Evolutionary conservation across 2,888 invertebrate species (phyloP).

Genomic region (Bimastos eiseni): DNA sequence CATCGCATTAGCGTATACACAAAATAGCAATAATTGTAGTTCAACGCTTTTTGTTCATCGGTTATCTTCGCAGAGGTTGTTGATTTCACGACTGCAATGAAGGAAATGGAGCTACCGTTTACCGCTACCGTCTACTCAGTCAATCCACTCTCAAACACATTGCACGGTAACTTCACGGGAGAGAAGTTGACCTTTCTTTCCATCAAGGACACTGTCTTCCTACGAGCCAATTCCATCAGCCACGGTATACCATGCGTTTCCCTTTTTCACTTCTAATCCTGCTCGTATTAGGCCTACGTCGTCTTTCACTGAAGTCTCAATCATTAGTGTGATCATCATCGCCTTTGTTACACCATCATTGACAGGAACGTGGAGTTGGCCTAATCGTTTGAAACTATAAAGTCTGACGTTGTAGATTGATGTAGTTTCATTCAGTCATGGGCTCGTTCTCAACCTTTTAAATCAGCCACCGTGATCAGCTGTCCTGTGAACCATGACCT

Average conservation of each 20-base stretch:
- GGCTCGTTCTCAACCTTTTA: not conserved
- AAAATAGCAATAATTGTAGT: not conserved
- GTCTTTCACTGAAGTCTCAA: not conserved
- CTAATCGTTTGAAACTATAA: not conserved
- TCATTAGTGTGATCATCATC: too few species aligned
- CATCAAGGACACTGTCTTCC: constrained; percentile 38
- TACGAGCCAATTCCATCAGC: constrained; percentile 40
- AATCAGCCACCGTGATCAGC: not conserved
- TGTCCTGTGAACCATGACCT: not conserved
- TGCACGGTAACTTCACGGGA: constrained; percentile 27
- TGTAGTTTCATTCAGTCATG: not conserved
- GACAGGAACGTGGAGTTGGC: too few species aligned
- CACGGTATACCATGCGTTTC: constrained; percentile 33
- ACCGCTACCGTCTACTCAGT: constrained; percentile 21
- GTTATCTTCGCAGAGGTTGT: constrained; percentile 1
- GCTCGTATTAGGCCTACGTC: not conserved
- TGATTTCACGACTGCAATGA: constrained; percentile 22
- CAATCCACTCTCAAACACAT: not conserved
- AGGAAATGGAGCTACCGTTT: constrained; percentile 26
- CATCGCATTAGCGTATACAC: too few species aligned
- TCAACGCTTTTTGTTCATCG: not conserved
- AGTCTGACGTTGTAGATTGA: not conserved
- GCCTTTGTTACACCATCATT: too few species aligned
- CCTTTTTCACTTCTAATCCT: not conserved
- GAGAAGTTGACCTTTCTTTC: constrained; percentile 32